Percentiles rank a stretch among this genome's conserved stretches.
phyloP scores from a whole-genome alignment of 2,797 vertebrate genomes.

The Centropyge bicolor region DNA sequence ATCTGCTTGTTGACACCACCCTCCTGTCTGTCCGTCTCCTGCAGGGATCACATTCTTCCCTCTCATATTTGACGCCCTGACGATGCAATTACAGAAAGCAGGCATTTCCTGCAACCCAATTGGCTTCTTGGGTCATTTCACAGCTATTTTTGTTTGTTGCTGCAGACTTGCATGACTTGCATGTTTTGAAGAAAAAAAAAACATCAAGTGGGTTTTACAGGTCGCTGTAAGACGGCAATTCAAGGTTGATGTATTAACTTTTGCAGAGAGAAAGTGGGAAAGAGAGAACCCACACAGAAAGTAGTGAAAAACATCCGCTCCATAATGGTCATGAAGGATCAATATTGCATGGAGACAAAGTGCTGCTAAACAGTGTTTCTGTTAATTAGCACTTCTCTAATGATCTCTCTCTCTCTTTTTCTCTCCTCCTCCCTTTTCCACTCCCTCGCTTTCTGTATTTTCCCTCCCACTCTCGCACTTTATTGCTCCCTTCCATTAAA shows the following conservation, averaged over 20 bases:
- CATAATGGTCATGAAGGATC: conserved; percentile 69
- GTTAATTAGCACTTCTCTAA: conserved; percentile 80
- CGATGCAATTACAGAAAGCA: conserved; percentile 58
- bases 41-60: conserved; percentile 27
- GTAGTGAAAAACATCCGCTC: conserved; percentile 62
- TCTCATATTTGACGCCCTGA: conserved; percentile 54
- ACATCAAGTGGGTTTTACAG: conserved; percentile 5
- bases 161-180: conserved; percentile 15
- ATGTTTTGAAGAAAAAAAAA: neutral
- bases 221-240: conserved; percentile 13
- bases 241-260: conserved; percentile 36
- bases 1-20: conserved; percentile 54
- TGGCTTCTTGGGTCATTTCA: conserved; percentile 40
- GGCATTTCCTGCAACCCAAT: conserved; percentile 36
- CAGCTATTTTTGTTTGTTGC: conserved; percentile 28
- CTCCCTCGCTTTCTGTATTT: conserved; percentile 35
- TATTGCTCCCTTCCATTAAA: conserved; percentile 52
- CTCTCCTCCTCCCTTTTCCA: neutral
- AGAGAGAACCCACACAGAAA: conserved; percentile 35
- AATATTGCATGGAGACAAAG: conserved; percentile 77
- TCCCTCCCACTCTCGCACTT: conserved; percentile 30
- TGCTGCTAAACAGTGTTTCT: conserved; percentile 78
- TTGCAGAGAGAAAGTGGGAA: conserved; percentile 6
- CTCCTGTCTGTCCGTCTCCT: conserved; percentile 38
- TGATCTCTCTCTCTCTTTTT: conserved; percentile 51